A percentile compares a stretch with the other conserved stretches of the same genome.
These are phyloP conservation scores for Harmothoe impar DNA, from an alignment of 2,888 invertebrate genomes.

Conservation along the genomic window DNA sequence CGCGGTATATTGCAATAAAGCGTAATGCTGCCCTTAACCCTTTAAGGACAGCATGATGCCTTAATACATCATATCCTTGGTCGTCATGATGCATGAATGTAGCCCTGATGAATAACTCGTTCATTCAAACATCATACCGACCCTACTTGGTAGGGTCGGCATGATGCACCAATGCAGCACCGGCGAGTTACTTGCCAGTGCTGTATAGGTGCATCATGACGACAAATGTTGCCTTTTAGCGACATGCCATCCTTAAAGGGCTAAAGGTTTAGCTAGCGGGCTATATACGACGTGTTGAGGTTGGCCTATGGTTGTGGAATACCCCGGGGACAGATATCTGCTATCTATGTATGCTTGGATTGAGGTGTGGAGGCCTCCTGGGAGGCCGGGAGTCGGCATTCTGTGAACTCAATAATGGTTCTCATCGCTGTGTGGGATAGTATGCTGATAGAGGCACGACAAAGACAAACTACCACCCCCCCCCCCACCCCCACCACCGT, in stretches of 20 bases:
- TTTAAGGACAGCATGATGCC: no score
- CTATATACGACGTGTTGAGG: slow-evolving; percentile 20
- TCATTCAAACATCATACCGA: no score
- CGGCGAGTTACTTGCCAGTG: no score
- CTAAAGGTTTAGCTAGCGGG: no score
- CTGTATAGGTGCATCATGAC: background rate
- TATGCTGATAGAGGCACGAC: slow-evolving; percentile 29
- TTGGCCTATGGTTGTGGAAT: slow-evolving; percentile 61
- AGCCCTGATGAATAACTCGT: no score
- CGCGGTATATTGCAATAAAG: no score
- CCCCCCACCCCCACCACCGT: background rate
- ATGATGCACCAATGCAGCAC: background rate
- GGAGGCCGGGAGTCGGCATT: background rate
- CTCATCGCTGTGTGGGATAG: background rate
- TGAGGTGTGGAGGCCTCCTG: slow-evolving; percentile 4
- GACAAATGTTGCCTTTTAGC: background rate
- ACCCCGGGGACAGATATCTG: slow-evolving; percentile 43
- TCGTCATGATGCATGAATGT: no score
- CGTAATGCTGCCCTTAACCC: no score
- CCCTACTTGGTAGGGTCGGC: no score
- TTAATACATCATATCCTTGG: no score
- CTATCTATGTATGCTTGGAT: slow-evolving; percentile 59
- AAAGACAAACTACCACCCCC: background rate
- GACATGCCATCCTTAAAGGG: background rate
- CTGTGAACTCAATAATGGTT: slow-evolving; percentile 37